phyloP scores from a whole-genome alignment of 2,888 invertebrate species.

The Caenorhabditis panamensis region DNA sequence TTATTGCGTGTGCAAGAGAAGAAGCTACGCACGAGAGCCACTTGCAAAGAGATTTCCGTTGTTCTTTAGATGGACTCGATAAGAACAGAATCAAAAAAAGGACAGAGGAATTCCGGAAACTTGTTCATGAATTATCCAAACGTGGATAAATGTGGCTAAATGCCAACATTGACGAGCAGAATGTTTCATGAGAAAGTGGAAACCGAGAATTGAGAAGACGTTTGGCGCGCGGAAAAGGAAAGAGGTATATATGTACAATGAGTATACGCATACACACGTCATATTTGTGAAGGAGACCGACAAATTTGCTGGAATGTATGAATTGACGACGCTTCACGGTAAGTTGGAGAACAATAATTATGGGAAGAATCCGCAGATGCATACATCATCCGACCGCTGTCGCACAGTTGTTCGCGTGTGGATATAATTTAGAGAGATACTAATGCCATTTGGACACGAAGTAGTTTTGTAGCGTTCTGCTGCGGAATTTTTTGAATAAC shows the following conservation, averaged over 20 bases:
- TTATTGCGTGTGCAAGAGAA: conserved; percentile 44
- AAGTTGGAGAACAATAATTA: conserved; percentile 51
- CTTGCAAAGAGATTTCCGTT: background rate
- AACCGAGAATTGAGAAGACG: conserved; percentile 5
- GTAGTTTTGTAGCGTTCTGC: no score
- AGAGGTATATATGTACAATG: conserved; percentile 17
- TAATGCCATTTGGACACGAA: background rate
- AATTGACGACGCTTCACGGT: conserved; percentile 51
- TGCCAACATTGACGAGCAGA: conserved; percentile 52
- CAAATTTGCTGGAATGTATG: conserved; percentile 53
- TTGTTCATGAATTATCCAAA: conserved; percentile 46
- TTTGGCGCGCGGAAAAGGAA: conserved; percentile 23
- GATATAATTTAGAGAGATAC: background rate
- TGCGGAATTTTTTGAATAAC: no score
- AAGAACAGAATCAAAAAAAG: background rate
- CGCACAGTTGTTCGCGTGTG: conserved; percentile 24
- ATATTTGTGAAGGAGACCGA: conserved; percentile 25
- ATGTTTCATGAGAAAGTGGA: conserved; percentile 37
- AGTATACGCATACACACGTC: conserved; percentile 39
- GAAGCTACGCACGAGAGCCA: conserved; percentile 10
- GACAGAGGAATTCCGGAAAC: conserved; percentile 20
- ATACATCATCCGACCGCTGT: conserved; percentile 10
- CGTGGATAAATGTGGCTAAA: conserved; percentile 35
- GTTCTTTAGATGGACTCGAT: conserved; percentile 18
- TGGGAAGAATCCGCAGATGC: conserved; percentile 21